phyloP scores from a whole-genome alignment of 2,797 vertebrate species.

The Knipowitschia caucasica region DNA sequence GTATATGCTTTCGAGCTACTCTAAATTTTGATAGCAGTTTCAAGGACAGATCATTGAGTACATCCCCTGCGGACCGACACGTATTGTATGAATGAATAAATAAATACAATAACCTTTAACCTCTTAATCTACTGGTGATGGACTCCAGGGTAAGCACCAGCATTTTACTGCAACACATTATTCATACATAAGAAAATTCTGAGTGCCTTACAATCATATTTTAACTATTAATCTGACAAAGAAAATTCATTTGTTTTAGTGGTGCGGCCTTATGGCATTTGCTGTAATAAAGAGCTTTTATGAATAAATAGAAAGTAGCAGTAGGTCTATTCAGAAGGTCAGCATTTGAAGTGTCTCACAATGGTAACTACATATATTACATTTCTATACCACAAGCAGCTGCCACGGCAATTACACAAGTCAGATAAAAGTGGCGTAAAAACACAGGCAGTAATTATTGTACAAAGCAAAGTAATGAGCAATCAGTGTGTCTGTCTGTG shows the following conservation, averaged over 20 bases:
- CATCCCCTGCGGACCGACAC: background rate
- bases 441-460: constrained; percentile 29
- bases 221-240: background rate
- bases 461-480: constrained; percentile 44
- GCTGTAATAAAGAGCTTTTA: background rate
- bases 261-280: background rate
- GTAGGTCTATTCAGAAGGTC: background rate
- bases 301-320: background rate
- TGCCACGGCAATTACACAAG: constrained; percentile 20
- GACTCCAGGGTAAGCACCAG: background rate
- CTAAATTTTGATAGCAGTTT: background rate
- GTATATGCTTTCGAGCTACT: background rate
- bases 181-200: background rate
- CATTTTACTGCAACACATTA: background rate
- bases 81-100: background rate
- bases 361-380: background rate
- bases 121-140: background rate
- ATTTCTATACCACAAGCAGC: background rate
- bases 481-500: constrained; percentile 23
- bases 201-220: background rate
- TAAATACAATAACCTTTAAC: background rate
- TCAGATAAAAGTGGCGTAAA: constrained; percentile 15
- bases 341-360: background rate
- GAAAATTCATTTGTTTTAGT: background rate
- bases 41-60: background rate